Conservation (phyloP, 2,797 vertebrate genomes). For the Ispidina lecontei region DNA sequence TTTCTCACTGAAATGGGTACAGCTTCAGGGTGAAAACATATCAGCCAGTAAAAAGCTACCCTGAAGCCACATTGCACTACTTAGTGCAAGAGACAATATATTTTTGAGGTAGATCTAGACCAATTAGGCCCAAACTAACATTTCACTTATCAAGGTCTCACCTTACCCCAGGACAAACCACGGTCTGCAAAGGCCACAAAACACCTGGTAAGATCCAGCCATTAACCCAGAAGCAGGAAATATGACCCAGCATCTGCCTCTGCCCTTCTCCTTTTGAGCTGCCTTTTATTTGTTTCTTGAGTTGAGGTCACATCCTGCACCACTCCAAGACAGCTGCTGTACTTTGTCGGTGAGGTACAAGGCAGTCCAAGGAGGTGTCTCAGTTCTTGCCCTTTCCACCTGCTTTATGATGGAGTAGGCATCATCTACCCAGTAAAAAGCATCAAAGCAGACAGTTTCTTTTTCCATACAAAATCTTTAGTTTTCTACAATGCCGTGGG, state of each 20-base stretch:
- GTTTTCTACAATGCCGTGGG: neutral
- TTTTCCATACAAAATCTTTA: neutral
- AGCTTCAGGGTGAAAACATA: neutral
- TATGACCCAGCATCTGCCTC: neutral
- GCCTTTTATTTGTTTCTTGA: neutral
- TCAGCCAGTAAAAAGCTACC: neutral
- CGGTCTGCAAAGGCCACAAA: neutral
- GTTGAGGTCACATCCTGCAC: rapidly evolving
- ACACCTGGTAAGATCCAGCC: no score
- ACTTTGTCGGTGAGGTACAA: neutral
- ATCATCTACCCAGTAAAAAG: neutral
- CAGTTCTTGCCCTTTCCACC: neutral
- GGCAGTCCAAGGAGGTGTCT: neutral
- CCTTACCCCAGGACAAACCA: neutral
- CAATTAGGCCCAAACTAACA: neutral
- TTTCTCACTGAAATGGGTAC: neutral
- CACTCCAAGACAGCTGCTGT: rapidly evolving
- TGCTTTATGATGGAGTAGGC: neutral
- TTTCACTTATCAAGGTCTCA: neutral
- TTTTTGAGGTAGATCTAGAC: neutral
- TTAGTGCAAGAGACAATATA: neutral
- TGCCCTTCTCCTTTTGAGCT: neutral
- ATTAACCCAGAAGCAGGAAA: neutral
- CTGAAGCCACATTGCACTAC: neutral
- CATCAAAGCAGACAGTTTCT: neutral